Evolutionary conservation across 2,797 vertebrate species (phyloP).

Genomic region (Poeciliopsis turneri): DNA sequence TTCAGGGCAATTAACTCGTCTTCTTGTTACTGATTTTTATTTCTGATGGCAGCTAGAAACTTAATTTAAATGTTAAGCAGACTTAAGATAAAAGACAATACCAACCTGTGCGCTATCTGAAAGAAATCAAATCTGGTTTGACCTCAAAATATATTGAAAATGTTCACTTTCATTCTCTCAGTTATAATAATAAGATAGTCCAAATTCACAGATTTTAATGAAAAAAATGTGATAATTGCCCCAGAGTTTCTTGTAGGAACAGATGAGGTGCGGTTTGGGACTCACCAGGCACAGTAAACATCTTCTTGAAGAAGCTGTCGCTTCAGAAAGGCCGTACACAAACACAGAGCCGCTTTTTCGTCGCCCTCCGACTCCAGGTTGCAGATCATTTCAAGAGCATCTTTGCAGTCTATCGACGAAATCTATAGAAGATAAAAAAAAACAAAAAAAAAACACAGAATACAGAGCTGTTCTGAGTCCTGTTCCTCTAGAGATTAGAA

Average conservation of each 20-base stretch:
- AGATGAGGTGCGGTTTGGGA: conserved; percentile 35
- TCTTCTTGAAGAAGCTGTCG: conserved; percentile 97
- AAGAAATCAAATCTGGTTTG: not conserved
- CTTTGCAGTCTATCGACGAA: conserved; percentile 95
- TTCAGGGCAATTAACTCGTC: not conserved
- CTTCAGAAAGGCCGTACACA: conserved; percentile 97
- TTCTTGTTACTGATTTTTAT: not conserved
- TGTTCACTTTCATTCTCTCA: not conserved
- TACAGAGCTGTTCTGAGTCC: not conserved
- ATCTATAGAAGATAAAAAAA: conserved; percentile 65
- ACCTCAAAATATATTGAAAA: not conserved
- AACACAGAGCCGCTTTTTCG: conserved; percentile 93
- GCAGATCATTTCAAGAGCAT: conserved; percentile 99
- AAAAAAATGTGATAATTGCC: not conserved
- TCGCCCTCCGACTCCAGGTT: conserved; percentile 98
- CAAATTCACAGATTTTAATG: not conserved
- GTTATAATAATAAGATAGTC: not conserved
- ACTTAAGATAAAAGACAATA: not conserved
- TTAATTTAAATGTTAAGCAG: not conserved
- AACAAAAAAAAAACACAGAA: not conserved
- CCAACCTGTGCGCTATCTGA: not conserved
- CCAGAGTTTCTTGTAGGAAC: not conserved
- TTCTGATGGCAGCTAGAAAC: not conserved
- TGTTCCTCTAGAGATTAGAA: not conserved
- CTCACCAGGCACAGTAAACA: conserved; percentile 99